Evolutionary conservation across 2,113 vertebrate genomes (phyloP).

Genomic region (Amblyopsis rosae): DNA sequence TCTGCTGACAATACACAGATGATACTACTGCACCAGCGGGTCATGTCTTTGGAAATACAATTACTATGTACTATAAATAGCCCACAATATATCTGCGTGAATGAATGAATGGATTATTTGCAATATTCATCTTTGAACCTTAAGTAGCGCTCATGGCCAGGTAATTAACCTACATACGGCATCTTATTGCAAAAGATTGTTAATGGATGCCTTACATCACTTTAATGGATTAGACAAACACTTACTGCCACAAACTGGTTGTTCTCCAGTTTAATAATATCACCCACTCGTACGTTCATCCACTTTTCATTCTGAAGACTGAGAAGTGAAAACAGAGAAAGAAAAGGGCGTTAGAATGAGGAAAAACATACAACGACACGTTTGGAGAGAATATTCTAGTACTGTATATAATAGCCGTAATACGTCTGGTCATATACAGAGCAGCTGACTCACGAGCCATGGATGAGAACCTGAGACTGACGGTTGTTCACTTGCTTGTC

Average conservation of each 20-base stretch:
- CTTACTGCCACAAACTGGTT: conserved; percentile 96
- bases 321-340: conserved; percentile 14
- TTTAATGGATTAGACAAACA: conserved; percentile 11
- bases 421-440: neutral
- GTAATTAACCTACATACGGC: neutral
- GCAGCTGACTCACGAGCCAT: conserved; percentile 84
- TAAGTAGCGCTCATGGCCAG: too few relatives aligned
- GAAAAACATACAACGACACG: neutral
- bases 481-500: conserved; percentile 97
- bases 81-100: neutral
- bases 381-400: neutral
- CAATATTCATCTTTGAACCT: too few relatives aligned
- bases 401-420: neutral
- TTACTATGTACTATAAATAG: too few relatives aligned
- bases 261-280: conserved; percentile 95
- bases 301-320: conserved; percentile 91
- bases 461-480: conserved; percentile 93
- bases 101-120: neutral
- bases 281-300: conserved; percentile 94
- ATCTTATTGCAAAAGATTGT: neutral
- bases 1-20: neutral
- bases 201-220: neutral
- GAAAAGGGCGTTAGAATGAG: neutral
- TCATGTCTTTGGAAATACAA: too few relatives aligned
- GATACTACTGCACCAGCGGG: too few relatives aligned